Percentiles rank a stretch among this genome's conserved stretches.
phyloP scores from a whole-genome alignment of 2,113 vertebrate species.

The Oryzias celebensis region DNA sequence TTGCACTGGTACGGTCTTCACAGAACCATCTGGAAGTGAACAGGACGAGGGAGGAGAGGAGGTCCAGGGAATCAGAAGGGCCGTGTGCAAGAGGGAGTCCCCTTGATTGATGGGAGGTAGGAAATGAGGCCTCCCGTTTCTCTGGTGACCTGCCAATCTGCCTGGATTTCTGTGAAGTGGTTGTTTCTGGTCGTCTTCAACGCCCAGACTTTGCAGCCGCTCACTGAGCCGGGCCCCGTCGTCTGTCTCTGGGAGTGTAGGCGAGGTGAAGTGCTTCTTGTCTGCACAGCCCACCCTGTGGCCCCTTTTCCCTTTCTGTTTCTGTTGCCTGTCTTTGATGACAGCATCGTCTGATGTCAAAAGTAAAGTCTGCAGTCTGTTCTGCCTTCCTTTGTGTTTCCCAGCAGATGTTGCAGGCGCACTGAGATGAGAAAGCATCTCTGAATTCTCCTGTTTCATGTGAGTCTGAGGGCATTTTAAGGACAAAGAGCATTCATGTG shows the following conservation, averaged over 20 bases:
- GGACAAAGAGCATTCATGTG: background rate
- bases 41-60: constrained; percentile 62
- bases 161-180: constrained; percentile 15
- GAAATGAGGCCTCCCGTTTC: constrained; percentile 66
- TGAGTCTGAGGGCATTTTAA: background rate
- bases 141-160: constrained; percentile 20
- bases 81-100: constrained; percentile 45
- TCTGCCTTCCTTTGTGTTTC: constrained; percentile 14
- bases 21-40: constrained; percentile 9
- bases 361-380: constrained; percentile 31
- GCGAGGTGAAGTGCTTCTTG: constrained; percentile 10
- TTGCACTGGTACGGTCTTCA: constrained; percentile 27
- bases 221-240: constrained; percentile 32
- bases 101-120: constrained; percentile 63
- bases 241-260: constrained; percentile 2
- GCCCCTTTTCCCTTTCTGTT: constrained; percentile 22
- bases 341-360: constrained; percentile 24
- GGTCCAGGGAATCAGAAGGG: constrained; percentile 60
- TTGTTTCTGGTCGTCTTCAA: constrained; percentile 23
- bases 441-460: constrained; percentile 15
- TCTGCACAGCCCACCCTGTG: constrained; percentile 10
- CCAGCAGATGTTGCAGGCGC: background rate
- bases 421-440: constrained; percentile 8
- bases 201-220: constrained; percentile 49
- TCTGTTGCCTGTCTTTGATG: constrained; percentile 10